phyloP scores from a whole-genome alignment of 1,140 invertebrate species.

The Pygmarrhopalites habei region DNA sequence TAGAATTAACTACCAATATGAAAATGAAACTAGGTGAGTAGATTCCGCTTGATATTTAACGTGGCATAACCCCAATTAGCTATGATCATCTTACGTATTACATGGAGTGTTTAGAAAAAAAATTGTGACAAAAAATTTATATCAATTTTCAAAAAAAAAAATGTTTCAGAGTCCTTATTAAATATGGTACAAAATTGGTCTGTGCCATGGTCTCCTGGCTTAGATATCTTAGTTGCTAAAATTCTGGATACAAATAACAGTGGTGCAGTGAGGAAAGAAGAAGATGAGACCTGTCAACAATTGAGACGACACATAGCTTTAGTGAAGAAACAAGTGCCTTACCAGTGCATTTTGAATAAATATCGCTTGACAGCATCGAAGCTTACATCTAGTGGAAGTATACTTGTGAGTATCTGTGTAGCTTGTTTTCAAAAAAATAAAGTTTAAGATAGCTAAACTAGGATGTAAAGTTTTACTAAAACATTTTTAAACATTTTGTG shows the following conservation, averaged over 20 bases:
- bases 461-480: background rate
- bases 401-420: background rate
- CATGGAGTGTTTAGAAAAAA: no score
- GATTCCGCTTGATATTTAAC: no score
- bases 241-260: constrained; percentile 2
- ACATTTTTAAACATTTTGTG: constrained; percentile 3
- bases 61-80: no score
- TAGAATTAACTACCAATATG: constrained; percentile 1
- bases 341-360: constrained; percentile 28
- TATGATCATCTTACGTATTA: no score
- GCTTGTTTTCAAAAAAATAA: background rate
- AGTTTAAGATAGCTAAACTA: background rate
- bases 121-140: no score
- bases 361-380: constrained; percentile 20
- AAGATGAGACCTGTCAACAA: background rate
- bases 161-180: background rate
- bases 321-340: constrained; percentile 31
- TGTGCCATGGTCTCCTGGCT: constrained; percentile 26
- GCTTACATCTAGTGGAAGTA: background rate
- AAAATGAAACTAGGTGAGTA: constrained; percentile 13
- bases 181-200: constrained; percentile 28
- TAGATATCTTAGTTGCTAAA: constrained; percentile 19
- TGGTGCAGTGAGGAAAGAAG: background rate
- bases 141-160: no score
- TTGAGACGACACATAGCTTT: constrained; percentile 18